phyloP scores from a whole-genome alignment of 1,140 invertebrate genomes.

The Musca domestica region DNA sequence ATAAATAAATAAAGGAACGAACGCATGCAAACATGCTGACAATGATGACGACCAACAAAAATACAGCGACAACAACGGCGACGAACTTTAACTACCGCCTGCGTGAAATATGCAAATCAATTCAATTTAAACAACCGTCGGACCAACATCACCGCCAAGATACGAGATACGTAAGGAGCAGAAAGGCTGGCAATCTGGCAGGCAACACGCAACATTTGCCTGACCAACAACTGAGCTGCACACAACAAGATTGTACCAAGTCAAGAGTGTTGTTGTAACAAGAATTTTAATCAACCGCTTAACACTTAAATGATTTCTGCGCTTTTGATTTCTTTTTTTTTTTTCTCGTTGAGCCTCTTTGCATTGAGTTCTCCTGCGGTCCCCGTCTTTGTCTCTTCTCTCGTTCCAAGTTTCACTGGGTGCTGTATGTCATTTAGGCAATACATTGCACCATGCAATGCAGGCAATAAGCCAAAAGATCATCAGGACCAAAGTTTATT shows the following conservation, averaged over 20 bases:
- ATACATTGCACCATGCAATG: neutral
- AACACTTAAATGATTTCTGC: constrained; percentile 24
- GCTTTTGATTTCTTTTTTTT: neutral
- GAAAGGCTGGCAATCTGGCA: neutral
- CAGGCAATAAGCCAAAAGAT: neutral
- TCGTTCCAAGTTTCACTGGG: neutral
- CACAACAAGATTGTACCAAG: neutral
- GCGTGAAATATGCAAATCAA: constrained; percentile 32
- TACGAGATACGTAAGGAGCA: constrained; percentile 4
- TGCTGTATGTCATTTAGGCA: constrained; percentile 4
- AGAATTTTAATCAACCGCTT: constrained; percentile 31
- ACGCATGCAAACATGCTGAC: neutral
- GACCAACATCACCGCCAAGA: neutral
- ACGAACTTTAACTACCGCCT: constrained; percentile 24
- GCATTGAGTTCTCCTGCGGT: too few species aligned
- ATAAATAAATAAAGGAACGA: neutral
- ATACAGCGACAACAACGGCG: neutral
- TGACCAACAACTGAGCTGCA: constrained; percentile 6
- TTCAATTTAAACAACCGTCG: constrained; percentile 25
- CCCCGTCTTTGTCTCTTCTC: too few species aligned
- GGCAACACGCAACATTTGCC: constrained; percentile 20
- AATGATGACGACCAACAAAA: neutral
- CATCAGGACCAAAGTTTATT: neutral
- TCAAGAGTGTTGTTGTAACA: constrained; percentile 27
- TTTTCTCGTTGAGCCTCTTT: neutral